Percentiles rank a stretch among this genome's conserved stretches.
These are phyloP conservation scores for Oreochromis aureus DNA, from an alignment of 2,113 vertebrate genomes.

Conservation along the genomic window DNA sequence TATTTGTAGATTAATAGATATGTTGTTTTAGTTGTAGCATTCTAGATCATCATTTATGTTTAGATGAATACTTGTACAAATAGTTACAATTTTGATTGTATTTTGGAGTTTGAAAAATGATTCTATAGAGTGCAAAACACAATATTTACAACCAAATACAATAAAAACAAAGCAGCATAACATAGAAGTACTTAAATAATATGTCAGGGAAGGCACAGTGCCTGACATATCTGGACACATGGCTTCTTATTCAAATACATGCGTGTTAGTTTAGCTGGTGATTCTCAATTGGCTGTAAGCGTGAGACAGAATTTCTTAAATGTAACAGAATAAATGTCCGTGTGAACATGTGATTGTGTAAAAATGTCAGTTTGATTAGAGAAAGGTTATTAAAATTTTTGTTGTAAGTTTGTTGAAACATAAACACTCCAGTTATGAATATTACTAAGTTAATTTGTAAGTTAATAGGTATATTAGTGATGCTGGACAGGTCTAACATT, in stretches of 20 bases:
- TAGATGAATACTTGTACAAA: not conserved
- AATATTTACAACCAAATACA: not conserved
- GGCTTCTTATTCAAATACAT: not conserved
- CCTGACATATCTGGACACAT: not conserved
- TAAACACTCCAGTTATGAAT: not conserved
- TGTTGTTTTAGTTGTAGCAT: not conserved
- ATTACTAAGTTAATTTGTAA: not conserved
- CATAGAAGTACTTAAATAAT: not conserved
- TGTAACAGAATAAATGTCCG: not conserved
- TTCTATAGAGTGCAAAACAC: not conserved
- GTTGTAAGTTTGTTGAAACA: not conserved
- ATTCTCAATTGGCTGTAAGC: rapidly evolving
- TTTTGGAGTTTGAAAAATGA: not conserved
- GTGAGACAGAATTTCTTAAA: not conserved
- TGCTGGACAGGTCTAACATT: not conserved
- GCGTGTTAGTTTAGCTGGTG: not conserved
- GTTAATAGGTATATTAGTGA: not conserved
- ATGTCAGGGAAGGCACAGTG: rapidly evolving
- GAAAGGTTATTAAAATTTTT: not conserved
- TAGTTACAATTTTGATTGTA: not conserved
- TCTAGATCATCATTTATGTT: not conserved
- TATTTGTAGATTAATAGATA: not conserved
- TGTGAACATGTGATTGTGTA: not conserved
- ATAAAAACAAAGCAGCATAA: not conserved
- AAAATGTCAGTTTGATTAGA: not conserved